A percentile compares a stretch with the other conserved stretches of the same genome.
These are phyloP conservation scores for Copidosoma aretas DNA, from an alignment of 2,888 invertebrate species.

Conservation along the genomic window DNA sequence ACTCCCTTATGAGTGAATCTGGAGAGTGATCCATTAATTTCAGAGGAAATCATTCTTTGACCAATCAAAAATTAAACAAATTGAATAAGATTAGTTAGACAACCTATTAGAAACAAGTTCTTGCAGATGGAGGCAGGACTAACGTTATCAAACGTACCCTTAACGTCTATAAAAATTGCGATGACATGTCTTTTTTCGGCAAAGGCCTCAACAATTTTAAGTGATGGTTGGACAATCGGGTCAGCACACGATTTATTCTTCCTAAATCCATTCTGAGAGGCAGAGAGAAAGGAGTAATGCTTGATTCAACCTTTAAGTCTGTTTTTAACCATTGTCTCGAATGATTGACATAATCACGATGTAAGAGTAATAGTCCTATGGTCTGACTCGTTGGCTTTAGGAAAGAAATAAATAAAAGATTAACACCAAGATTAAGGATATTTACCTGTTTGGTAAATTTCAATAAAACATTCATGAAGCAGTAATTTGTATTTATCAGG, in stretches of 20 bases:
- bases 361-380: neutral
- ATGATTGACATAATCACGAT: slow-evolving; percentile 19
- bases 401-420: neutral
- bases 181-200: neutral
- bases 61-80: neutral
- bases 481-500: neutral
- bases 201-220: slow-evolving; percentile 8
- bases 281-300: neutral
- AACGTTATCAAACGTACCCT: slow-evolving; percentile 8
- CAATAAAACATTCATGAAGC: neutral
- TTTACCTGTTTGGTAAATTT: neutral
- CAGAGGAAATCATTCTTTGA: neutral
- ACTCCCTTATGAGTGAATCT: neutral
- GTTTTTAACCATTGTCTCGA: slow-evolving; percentile 22
- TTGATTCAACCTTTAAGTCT: slow-evolving; percentile 9
- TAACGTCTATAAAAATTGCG: neutral
- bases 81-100: neutral
- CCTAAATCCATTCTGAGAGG: slow-evolving; percentile 11
- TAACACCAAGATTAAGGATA: neutral
- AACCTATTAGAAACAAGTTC: neutral
- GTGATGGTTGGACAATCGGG: neutral
- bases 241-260: slow-evolving; percentile 5
- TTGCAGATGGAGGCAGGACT: neutral
- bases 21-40: neutral
- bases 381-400: neutral